Percentiles rank a stretch among this genome's conserved stretches.
These are phyloP conservation scores for Zoanthus sansibaricus DNA, from an alignment of 92 coral and sea anemone species.

Conservation along the genomic window DNA sequence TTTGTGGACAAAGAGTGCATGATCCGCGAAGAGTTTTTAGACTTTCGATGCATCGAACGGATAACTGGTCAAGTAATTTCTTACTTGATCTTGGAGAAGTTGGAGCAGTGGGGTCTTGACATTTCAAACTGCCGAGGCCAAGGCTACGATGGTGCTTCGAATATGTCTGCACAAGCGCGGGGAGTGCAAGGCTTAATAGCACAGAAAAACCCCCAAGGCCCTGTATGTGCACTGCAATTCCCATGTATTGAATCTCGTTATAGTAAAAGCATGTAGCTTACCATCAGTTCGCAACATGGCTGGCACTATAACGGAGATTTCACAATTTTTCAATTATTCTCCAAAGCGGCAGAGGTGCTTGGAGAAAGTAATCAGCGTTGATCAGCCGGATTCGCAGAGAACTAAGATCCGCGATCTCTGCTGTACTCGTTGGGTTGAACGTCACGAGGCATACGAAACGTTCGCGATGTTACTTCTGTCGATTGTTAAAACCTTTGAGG, in stretches of 20 bases:
- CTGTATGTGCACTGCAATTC: constrained; percentile 52
- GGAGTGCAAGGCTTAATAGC: constrained; percentile 56
- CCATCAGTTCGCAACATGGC: constrained; percentile 67
- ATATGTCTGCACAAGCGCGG: constrained; percentile 56
- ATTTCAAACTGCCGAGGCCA: constrained; percentile 50
- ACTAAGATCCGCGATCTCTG: constrained; percentile 55
- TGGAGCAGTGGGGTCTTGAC: constrained; percentile 26
- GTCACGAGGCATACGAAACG: background rate
- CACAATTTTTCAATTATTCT: constrained; percentile 46
- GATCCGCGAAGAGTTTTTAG: background rate
- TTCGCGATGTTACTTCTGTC: constrained; percentile 20
- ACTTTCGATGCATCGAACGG: no score
- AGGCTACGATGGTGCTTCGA: constrained; percentile 62
- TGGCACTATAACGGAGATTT: constrained; percentile 54
- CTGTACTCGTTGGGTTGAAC: constrained; percentile 68
- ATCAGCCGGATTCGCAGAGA: constrained; percentile 44
- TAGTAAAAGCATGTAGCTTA: constrained; percentile 59
- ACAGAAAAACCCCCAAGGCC: constrained; percentile 57
- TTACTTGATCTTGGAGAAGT: background rate
- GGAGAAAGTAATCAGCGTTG: constrained; percentile 43
- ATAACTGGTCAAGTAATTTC: constrained; percentile 8
- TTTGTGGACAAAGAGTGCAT: no score
- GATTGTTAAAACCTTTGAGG: constrained; percentile 53
- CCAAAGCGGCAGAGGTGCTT: constrained; percentile 42
- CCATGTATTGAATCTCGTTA: constrained; percentile 50